Evolutionary conservation across 1,140 invertebrate species (phyloP), one percentile per base, ranked within the genome.

Genomic region (Thaumatotibia leucotreta): DNA sequence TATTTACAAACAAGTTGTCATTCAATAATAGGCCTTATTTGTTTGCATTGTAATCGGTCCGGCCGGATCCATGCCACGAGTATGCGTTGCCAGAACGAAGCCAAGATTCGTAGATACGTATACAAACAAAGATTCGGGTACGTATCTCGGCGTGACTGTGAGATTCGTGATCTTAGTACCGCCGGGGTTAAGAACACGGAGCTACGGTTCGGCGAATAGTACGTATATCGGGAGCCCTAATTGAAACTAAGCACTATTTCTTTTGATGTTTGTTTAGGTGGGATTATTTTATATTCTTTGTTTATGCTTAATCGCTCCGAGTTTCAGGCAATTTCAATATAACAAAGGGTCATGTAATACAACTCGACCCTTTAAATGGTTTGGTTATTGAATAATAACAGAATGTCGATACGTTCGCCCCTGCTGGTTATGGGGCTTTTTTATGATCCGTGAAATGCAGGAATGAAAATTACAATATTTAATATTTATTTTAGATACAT

Each of bases 341-440:
- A 83, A 86, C 81, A 88, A 84, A 84, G 77, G 79, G 75, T 83
- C 74, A 71, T 74, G 79, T 82, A 86, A 86, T 76, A 77, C 68
- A 79, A 88, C 75, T 79, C 81, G 72, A 80, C 72, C 71, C 75
- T 82, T 76, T 75, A 78, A 81, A 79, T 71, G 73, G 77, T 78
- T 75, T 72, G 81, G 75, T 82, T 86, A 84, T 86, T 85, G 83
- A 86, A 85, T 82, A 82, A 84, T 83, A 85, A 88, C 76, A 79
- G 69, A 79, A 80, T 77, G 77, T 79, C 69, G 77, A 82, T 81
- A 75, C 75, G 69, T 74, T 75, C 77, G 75, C 80, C 80, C 74
- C 76, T 75, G 79, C 77, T 74, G 80, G 73, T 82, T 76, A 81
- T 80, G 76, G 69, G 69, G 63, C 82, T 82, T 82, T n/a, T 84